phyloP scores from a whole-genome alignment of 2,113 vertebrate genomes.

The Todiramphus chloris region DNA sequence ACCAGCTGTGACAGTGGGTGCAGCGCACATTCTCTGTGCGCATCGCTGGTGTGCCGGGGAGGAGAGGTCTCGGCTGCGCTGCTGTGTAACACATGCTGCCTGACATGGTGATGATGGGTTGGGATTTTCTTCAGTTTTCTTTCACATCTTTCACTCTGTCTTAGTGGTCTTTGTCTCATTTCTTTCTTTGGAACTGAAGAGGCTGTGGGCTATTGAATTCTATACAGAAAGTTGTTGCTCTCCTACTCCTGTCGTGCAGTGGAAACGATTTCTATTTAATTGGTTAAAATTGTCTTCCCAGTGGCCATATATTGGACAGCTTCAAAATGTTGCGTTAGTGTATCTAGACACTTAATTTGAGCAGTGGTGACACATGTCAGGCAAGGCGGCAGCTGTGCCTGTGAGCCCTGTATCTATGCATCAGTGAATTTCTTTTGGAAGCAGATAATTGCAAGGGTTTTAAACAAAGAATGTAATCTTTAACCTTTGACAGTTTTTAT shows the following conservation, averaged over 20 bases:
- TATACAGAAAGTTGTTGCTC: neutral
- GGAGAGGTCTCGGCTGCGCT: neutral
- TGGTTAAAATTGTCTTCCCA: slow-evolving; percentile 4
- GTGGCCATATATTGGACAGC: neutral
- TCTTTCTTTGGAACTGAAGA: neutral
- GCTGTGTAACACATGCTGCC: neutral
- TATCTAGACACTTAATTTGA: neutral
- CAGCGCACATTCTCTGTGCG: neutral
- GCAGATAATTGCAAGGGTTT: slow-evolving; percentile 16
- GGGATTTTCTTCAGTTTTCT: neutral
- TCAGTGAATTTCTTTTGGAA: neutral
- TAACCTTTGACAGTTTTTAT: neutral
- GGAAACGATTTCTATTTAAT: neutral
- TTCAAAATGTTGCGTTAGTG: neutral
- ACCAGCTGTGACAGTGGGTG: neutral
- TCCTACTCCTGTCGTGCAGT: neutral
- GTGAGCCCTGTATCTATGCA: neutral
- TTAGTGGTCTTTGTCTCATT: neutral
- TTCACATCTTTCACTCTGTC: neutral
- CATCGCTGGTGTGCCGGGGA: neutral
- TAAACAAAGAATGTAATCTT: slow-evolving; percentile 20
- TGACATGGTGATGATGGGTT: neutral
- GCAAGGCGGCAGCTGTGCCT: neutral
- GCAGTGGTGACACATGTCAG: neutral
- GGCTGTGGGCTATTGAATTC: neutral